phyloP scores from a whole-genome alignment of 2,888 invertebrate genomes.

The Drosophila atroscutellata region DNA sequence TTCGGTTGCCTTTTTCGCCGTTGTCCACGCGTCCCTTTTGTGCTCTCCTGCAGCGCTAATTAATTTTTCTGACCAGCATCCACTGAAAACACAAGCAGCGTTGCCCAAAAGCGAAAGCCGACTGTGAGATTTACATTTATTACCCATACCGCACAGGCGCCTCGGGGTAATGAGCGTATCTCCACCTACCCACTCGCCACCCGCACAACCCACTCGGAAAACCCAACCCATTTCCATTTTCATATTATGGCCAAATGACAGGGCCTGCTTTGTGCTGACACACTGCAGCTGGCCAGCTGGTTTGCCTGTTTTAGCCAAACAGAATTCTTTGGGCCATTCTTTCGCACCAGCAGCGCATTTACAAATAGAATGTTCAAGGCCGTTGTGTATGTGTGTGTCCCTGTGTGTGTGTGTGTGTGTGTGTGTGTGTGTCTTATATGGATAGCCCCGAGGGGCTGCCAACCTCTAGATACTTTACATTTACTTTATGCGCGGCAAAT shows the following conservation, averaged over 20 bases:
- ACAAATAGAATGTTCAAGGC: slow-evolving; percentile 56
- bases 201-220: not conserved
- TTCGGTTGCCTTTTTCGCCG: slow-evolving; percentile 6
- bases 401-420: slow-evolving; percentile 22
- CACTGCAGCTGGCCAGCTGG: slow-evolving; percentile 34
- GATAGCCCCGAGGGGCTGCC: slow-evolving; percentile 37
- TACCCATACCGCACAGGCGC: slow-evolving; percentile 59
- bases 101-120: slow-evolving; percentile 25
- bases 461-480: slow-evolving; percentile 61
- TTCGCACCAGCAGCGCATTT: slow-evolving; percentile 12
- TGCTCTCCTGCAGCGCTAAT: slow-evolving; percentile 79
- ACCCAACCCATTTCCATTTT: slow-evolving; percentile 1
- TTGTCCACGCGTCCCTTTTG: slow-evolving; percentile 51
- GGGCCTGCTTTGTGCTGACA: slow-evolving; percentile 39
- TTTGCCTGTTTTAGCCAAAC: slow-evolving; percentile 10
- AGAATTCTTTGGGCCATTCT: slow-evolving; percentile 13
- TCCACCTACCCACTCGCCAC: not conserved
- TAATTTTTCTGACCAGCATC: slow-evolving; percentile 76
- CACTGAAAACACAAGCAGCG: slow-evolving; percentile 46
- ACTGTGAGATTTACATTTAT: slow-evolving; percentile 77
- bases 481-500: slow-evolving; percentile 80
- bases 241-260: slow-evolving; percentile 24
- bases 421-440: slow-evolving; percentile 37
- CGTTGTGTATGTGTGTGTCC: slow-evolving; percentile 41
- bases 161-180: slow-evolving; percentile 65